Evolutionary conservation across 2,113 vertebrate species (phyloP).

Genomic region (Brachyhypopomus gauderio): DNA sequence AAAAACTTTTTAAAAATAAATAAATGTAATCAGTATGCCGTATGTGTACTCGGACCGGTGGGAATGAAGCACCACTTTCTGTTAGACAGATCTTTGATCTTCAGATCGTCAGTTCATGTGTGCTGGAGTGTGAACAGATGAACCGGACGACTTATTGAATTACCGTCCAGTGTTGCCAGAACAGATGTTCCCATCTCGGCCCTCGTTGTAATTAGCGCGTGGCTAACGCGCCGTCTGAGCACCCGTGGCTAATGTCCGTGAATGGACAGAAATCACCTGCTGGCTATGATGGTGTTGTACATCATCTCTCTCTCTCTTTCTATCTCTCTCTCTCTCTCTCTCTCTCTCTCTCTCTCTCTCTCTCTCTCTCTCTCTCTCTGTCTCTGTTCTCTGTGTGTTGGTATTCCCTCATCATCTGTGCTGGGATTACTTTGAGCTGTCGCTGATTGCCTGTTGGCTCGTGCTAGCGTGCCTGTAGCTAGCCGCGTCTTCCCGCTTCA

Average conservation of each 20-base stretch:
- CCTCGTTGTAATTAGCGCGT: constrained; percentile 24
- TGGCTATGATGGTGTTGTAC: not conserved
- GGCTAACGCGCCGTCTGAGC: constrained; percentile 13
- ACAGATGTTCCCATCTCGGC: constrained; percentile 46
- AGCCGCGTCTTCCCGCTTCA: constrained; percentile 12
- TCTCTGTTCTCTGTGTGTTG: constrained; percentile 31
- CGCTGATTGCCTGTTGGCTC: not conserved
- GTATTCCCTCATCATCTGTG: constrained; percentile 57
- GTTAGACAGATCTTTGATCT: not conserved
- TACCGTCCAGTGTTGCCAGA: constrained; percentile 10
- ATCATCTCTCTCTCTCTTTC: constrained; percentile 16
- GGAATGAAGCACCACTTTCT: not conserved
- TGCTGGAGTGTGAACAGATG: constrained; percentile 13
- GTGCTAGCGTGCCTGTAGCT: constrained; percentile 20
- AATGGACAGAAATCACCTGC: constrained; percentile 37
- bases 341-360: constrained; percentile 17
- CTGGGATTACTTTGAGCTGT: not conserved
- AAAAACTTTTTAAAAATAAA: too few species aligned
- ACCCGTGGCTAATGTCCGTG: not conserved
- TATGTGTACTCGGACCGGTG: too few species aligned
- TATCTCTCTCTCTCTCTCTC: constrained; percentile 21
- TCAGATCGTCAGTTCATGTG: constrained; percentile 14
- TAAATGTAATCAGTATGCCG: too few species aligned
- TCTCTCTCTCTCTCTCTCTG: constrained; percentile 10
- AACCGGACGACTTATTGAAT: constrained; percentile 46